Percentiles rank a stretch among this genome's conserved stretches.
These are phyloP conservation scores for Burhinus bistriatus DNA, from an alignment of 2,113 vertebrate genomes.

Conservation along the genomic window DNA sequence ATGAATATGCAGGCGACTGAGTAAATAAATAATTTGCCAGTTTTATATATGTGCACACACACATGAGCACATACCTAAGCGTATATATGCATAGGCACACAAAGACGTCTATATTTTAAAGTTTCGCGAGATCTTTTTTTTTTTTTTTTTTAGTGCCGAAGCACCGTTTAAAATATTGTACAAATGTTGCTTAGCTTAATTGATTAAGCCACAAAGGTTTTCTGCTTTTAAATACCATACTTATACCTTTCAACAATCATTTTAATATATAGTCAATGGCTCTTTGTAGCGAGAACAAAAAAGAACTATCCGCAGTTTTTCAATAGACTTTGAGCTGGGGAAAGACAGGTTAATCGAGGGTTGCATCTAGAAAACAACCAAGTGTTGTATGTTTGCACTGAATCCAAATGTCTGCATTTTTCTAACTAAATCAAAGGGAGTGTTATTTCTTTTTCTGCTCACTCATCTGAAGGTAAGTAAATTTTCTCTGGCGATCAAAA, in stretches of 20 bases:
- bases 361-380: slow-evolving; percentile 85
- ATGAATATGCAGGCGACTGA: slow-evolving; percentile 73
- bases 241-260: slow-evolving; percentile 78
- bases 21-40: slow-evolving; percentile 61
- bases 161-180: slow-evolving; percentile 60
- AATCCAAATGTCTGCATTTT: slow-evolving; percentile 88
- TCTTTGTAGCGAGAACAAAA: slow-evolving; percentile 81
- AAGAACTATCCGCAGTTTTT: slow-evolving; percentile 79
- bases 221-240: slow-evolving; percentile 75
- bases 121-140: neutral
- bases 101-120: slow-evolving; percentile 21
- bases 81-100: neutral
- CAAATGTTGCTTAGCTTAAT: slow-evolving; percentile 75
- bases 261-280: slow-evolving; percentile 84
- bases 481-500: slow-evolving; percentile 89
- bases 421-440: slow-evolving; percentile 87
- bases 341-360: slow-evolving; percentile 87
- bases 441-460: slow-evolving; percentile 88
- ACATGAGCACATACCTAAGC: neutral
- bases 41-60: neutral
- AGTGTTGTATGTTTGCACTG: slow-evolving; percentile 90
- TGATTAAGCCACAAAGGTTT: slow-evolving; percentile 76
- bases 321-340: slow-evolving; percentile 82
- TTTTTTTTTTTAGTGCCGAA: neutral
- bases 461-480: slow-evolving; percentile 90